These are phyloP conservation scores for Pseudobourletiella spinata DNA, from an alignment of 1,140 invertebrate genomes.

Conservation along the genomic window DNA sequence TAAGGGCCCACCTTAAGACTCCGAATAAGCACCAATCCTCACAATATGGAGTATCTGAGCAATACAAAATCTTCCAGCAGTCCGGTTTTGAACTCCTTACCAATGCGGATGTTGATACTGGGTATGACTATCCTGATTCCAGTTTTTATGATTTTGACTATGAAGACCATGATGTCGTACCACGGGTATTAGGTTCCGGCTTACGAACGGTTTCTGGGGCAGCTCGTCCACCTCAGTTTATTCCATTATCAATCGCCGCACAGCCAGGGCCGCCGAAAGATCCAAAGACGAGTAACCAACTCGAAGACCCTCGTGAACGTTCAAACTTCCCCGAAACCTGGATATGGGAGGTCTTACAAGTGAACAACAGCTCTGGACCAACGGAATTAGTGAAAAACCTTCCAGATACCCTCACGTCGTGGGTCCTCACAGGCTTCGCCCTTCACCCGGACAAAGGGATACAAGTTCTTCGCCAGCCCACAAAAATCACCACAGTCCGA, in stretches of 20 bases:
- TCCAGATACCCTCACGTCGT: slow-evolving; percentile 84
- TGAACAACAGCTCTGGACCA: slow-evolving; percentile 46
- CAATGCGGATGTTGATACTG: slow-evolving; percentile 56
- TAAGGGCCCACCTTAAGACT: background rate
- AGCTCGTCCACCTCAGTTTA: too few species aligned
- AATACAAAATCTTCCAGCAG: slow-evolving; percentile 46
- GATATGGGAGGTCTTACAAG: slow-evolving; percentile 48
- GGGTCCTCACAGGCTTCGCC: slow-evolving; percentile 86
- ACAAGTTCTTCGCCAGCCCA: background rate
- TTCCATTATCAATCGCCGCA: too few species aligned
- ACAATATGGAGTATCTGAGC: slow-evolving; percentile 7
- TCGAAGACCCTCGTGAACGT: slow-evolving; percentile 5
- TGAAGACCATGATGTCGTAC: background rate
- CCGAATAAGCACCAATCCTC: background rate
- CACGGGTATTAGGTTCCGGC: background rate
- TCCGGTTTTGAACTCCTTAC: slow-evolving; percentile 65
- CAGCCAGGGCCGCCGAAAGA: background rate
- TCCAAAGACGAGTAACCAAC: background rate
- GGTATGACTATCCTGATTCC: too few species aligned
- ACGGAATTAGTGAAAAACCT: slow-evolving; percentile 47
- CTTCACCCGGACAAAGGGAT: slow-evolving; percentile 61
- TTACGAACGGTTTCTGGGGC: too few species aligned
- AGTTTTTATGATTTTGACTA: too few species aligned
- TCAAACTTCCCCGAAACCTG: slow-evolving; percentile 39
- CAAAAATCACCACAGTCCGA: slow-evolving; percentile 16